phyloP scores from a whole-genome alignment of 1,140 invertebrate genomes.

The Drosophila takahashii region DNA sequence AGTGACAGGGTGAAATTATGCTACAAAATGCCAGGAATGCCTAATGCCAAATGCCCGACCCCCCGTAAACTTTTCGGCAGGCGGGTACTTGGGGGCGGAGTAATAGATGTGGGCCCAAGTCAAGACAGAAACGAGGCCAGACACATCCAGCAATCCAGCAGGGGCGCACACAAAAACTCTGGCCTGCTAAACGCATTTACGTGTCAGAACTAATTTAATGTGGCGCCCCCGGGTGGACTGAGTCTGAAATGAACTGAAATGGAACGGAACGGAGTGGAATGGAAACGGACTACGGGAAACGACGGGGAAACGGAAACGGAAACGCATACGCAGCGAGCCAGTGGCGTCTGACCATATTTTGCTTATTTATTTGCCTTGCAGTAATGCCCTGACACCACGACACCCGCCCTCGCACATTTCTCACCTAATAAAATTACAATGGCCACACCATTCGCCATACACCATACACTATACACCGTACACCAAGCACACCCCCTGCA shows the following conservation, averaged over 20 bases:
- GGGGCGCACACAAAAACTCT: constrained; percentile 22
- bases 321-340: constrained; percentile 56
- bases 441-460: constrained; percentile 15
- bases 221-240: constrained; percentile 3
- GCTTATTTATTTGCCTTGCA: constrained; percentile 58
- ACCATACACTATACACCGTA: neutral
- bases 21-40: constrained; percentile 72
- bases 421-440: constrained; percentile 82
- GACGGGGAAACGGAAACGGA: constrained; percentile 32
- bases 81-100: neutral
- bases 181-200: constrained; percentile 73
- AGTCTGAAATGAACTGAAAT: constrained; percentile 22
- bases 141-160: constrained; percentile 28
- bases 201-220: constrained; percentile 82
- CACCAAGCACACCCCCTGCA: constrained; percentile 3
- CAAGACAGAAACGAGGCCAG: constrained; percentile 20
- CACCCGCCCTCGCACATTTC: constrained; percentile 51
- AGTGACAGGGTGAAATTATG: constrained; percentile 76
- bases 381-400: neutral
- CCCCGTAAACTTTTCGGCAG: constrained; percentile 1
- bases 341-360: constrained; percentile 60
- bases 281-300: neutral
- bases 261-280: neutral
- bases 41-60: neutral
- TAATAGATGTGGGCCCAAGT: constrained; percentile 1